Base-by-base conservation (phyloP, 37 sponge, comb jelly and placozoan species). In the Chondrilla cf. caribensis region DNA sequence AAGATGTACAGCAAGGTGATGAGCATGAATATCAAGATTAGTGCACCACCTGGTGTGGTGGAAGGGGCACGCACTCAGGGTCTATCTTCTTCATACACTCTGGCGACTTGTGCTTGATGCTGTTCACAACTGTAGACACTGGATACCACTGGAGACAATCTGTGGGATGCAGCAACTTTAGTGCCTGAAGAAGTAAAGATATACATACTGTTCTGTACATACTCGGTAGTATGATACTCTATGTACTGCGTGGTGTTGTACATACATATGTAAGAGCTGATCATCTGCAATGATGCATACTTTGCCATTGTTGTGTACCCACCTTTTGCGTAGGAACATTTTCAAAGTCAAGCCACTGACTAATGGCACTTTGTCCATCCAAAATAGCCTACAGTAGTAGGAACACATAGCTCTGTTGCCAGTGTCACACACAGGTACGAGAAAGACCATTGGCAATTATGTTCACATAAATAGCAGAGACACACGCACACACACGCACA, bases 91-190 rank as follows among this genome's bases (percentile, higher is more conserved):
- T 39, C 25, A 96, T 65, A 43, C 92, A 94, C 51, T 96, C 97
- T 0, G 85, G 77, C 22, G 84, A 80, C 78, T 91, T 88, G 81
- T 96, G 77, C 55, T 84, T 80, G 3, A 87, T 84, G 41, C 93
- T 93, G 60, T 89, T 91, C 37, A 96, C 94, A 0, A 66, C 71
- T 3, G 82, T 58, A n/a, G 94, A 88, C 29, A 96, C 97, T 5
- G 94, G 89, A 41, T 93, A 84, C 93, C 94, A 93, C 18, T 57
- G 38, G 62, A 96, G 89, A 0, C 67, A 29, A 31, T 64, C 66
- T 1, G 77, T 8, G 5, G 91, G 87, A 11, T 78, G 35, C 26
- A 90, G 38, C 22, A 87, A 26, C 3, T 19, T 17, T 4, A 84
- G 42, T 9, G 91, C 91, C 91, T 90, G 36, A 79, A n/a, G 11